A percentile compares a stretch with the other conserved stretches of the same genome.
Evolutionary conservation across 2,797 vertebrate species (phyloP).

Genomic region (Bovichtus variegatus): DNA sequence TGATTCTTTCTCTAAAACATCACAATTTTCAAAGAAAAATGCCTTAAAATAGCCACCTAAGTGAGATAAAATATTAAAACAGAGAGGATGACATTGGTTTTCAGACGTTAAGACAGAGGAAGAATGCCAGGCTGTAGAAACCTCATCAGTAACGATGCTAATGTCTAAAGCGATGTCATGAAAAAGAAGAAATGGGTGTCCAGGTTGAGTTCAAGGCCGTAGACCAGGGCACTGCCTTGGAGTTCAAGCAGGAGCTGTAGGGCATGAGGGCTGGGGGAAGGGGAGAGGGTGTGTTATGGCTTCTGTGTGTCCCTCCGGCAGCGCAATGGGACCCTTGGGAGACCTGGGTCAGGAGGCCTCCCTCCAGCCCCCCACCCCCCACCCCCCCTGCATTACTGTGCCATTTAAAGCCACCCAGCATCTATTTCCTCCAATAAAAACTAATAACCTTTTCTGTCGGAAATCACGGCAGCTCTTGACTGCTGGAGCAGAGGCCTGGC

Average conservation of each 20-base stretch:
- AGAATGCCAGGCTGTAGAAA: background rate
- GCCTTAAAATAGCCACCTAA: background rate
- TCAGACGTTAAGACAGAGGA: background rate
- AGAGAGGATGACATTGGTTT: background rate
- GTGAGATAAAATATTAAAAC: background rate
- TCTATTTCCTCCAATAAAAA: constrained; percentile 92
- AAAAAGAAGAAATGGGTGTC: constrained; percentile 36
- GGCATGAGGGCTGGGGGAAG: constrained; percentile 41
- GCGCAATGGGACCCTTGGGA: constrained; percentile 84
- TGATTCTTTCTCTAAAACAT: background rate
- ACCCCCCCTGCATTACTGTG: constrained; percentile 78
- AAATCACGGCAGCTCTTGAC: constrained; percentile 86
- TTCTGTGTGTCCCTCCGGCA: constrained; percentile 77
- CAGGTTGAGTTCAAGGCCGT: constrained; percentile 77
- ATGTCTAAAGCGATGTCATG: constrained; percentile 15
- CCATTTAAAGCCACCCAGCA: constrained; percentile 89
- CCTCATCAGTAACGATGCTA: constrained; percentile 3
- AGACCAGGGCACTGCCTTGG: constrained; percentile 61
- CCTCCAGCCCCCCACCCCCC: constrained; percentile 55
- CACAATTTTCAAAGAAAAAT: background rate
- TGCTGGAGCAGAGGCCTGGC: constrained; percentile 80
- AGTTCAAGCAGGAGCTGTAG: constrained; percentile 66
- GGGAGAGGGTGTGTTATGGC: constrained; percentile 65
- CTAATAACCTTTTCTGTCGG: constrained; percentile 89
- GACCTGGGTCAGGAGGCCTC: constrained; percentile 79